Evolutionary conservation across 2,797 vertebrate species (phyloP), one percentile per base, ranked within the genome.

Genomic region (Diplodus puntazzo): DNA sequence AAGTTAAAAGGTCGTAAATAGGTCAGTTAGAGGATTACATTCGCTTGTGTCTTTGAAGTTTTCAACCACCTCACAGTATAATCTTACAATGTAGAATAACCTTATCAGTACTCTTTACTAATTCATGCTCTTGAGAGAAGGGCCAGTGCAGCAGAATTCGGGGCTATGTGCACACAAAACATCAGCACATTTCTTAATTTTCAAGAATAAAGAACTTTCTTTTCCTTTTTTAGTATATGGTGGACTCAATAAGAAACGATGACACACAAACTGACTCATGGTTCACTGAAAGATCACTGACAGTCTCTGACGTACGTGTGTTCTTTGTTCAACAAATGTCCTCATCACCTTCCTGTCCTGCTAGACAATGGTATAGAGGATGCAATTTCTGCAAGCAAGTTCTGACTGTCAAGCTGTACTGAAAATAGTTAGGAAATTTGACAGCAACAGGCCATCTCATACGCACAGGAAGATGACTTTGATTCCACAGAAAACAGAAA

Each of bases 221-320:
- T 34, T 7, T 34, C 34, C 34, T 34, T 34, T 34, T 34, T 34
- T 34, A 34, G 30, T 6, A 34, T 34, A 34, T 14, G 23, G 12
- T 17, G 0, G 23, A 25, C 62, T 60, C 5, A 3, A 7, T 16
- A 34, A 42, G 45, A 64, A 0, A 9, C 50, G 27, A 68, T 75
- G 21, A 53, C 43, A 66, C 27, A 54, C 23, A 58, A 54, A 65
- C 17, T 18, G 67, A 75, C 57, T 67, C 5, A 43, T 39, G 21
- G 13, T 34, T 34, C 34, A 34, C 9, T 34, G 34, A 34, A 8
- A 9, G 34, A 34, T 34, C 34, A 34, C 34, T 34, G 34, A 52
- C 48, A 20, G 23, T 49, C 50, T 39, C 25, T 46, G 13, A 11
- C 18, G 21, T 30, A 46, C 6, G 2, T 42, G 39, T 25, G 23